These are phyloP conservation scores for Stichodactyla helianthus DNA, from an alignment of 64 coral and sea anemone species.

Conservation along the genomic window DNA sequence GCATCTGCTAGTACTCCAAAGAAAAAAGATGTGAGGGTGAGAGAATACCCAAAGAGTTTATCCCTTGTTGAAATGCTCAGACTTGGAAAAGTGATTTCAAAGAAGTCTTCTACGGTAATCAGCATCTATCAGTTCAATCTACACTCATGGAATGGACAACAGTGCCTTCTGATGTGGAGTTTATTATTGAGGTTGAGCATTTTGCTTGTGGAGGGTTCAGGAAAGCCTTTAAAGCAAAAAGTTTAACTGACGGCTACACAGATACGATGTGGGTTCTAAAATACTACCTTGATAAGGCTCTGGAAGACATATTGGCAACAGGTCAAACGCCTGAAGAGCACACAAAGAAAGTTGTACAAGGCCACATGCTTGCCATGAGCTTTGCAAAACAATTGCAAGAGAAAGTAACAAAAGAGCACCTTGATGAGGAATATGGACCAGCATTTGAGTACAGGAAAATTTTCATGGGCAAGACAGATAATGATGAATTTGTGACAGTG, in stretches of 20 bases:
- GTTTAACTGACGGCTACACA: slow-evolving; percentile 8
- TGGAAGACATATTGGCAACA: slow-evolving; percentile 22
- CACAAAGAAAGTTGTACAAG: slow-evolving; percentile 50
- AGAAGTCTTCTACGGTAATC: slow-evolving; percentile 17
- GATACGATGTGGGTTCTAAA: slow-evolving; percentile 45
- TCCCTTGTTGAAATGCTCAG: slow-evolving; percentile 43
- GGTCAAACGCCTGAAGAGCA: slow-evolving; percentile 45
- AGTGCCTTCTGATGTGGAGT: slow-evolving; percentile 38
- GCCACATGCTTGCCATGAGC: slow-evolving; percentile 56
- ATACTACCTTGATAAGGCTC: slow-evolving; percentile 17
- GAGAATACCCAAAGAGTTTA: slow-evolving; percentile 43
- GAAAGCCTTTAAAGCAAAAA: slow-evolving; percentile 48
- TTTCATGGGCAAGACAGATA: slow-evolving; percentile 28
- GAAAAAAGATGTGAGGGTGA: slow-evolving; percentile 18
- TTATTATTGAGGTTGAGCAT: slow-evolving; percentile 29
- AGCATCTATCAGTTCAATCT: slow-evolving; percentile 50
- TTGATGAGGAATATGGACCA: slow-evolving; percentile 39
- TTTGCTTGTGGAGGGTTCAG: slow-evolving; percentile 58
- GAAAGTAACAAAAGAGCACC: slow-evolving; percentile 38
- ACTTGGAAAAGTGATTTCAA: slow-evolving; percentile 35
- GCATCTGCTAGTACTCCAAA: slow-evolving; percentile 28
- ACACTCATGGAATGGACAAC: slow-evolving; percentile 30
- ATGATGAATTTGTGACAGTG: slow-evolving; percentile 34
- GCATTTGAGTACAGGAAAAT: slow-evolving; percentile 32
- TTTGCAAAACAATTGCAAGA: slow-evolving; percentile 56